phyloP scores from a whole-genome alignment of 2,113 vertebrate genomes.

The Leptosomus discolor region DNA sequence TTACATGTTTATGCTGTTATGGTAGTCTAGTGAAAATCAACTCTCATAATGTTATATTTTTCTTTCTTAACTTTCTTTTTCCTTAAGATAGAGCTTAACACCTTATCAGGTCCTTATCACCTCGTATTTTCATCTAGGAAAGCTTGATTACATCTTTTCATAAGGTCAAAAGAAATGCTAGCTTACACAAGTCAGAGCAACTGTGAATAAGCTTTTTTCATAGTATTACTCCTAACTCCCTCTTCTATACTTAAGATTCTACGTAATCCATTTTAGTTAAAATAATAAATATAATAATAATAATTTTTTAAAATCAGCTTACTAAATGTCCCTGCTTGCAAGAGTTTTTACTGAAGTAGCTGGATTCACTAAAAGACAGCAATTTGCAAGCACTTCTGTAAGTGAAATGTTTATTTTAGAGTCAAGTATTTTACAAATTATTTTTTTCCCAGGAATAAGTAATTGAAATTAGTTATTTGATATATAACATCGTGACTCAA shows the following conservation, averaged over 20 bases:
- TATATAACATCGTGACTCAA: neutral
- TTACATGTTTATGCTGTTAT: neutral
- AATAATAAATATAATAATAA: neutral
- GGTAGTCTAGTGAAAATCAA: neutral
- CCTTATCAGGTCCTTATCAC: neutral
- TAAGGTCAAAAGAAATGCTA: neutral
- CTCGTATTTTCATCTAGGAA: neutral
- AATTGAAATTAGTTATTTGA: neutral
- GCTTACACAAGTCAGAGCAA: neutral
- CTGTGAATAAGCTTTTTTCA: neutral
- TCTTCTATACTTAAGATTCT: neutral
- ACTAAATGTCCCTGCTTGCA: neutral
- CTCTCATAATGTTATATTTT: neutral
- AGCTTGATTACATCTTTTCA: neutral
- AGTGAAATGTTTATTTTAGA: neutral
- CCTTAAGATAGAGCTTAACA: neutral
- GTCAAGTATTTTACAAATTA: neutral
- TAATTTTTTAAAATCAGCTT: neutral
- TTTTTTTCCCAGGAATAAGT: neutral
- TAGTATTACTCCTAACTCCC: neutral
- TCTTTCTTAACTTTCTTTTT: neutral
- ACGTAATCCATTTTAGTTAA: neutral
- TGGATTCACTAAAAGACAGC: neutral
- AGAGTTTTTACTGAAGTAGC: neutral
- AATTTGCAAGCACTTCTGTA: neutral